Base-by-base conservation (phyloP, 2,888 invertebrate genomes). In the Petrolisthes manimaculis region DNA sequence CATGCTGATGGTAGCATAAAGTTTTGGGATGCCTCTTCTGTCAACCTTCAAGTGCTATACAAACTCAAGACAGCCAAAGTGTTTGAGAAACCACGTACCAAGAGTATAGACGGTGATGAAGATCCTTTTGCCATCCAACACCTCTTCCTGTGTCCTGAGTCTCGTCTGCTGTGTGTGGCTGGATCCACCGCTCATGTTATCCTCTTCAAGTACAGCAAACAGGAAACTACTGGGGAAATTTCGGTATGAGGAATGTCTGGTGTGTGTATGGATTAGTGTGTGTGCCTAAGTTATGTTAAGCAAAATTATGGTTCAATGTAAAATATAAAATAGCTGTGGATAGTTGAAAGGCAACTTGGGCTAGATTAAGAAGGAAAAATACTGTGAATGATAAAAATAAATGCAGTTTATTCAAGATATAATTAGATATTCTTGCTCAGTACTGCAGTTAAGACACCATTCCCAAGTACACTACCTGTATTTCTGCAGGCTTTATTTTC, bases 11-110 rank as follows among this genome's bases (percentile, higher is more conserved):
- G 99, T 84, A 98, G 98, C 93, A 95, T 99, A 88, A 99, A 99
- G 93, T 99, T 99, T 94, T 99, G 99, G 99, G 99, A 99, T 93
- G 98, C 98, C 80, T 98, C 98, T 92, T 98, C 97, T 85, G 98
- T 98, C 91, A 97, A 97, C 91, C 95, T 99, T 92, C 98, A 99
- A 95, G 96, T 98, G 92, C 95, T 99, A 93, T 99, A 99, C 94
- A 99, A 99, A 95, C 94, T 99, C 92, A 99, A 99, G 95, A 98
- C 98, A 93, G 97, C 97, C 92, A 98, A 99, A 94, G 95, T 96
- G 87, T 96, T 97, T 93, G 97, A 97, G 93, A 95, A 95, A 92
- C 95, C 95, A 91, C 95, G 95, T 88, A 94, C 95, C 91, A 95
- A 95, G 83, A 86, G 86, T 91, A 92, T 95, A 92, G 95, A 95